Percentiles rank a stretch among this genome's conserved stretches.
These are phyloP conservation scores for Leptonema lineaticorne DNA, from an alignment of 1,140 invertebrate genomes.

Conservation along the genomic window DNA sequence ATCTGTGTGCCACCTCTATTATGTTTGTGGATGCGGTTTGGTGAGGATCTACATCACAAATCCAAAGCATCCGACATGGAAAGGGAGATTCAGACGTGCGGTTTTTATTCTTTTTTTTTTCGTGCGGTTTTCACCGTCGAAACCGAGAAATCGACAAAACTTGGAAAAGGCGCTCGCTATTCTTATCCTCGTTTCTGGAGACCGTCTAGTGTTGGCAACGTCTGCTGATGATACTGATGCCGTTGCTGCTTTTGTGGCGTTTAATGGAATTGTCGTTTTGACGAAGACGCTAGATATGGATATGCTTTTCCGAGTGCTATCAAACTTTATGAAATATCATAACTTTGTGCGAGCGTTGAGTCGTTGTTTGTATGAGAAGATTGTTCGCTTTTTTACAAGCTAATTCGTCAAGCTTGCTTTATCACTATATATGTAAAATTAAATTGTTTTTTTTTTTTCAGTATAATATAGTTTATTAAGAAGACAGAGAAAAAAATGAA, in stretches of 20 bases:
- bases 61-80: constrained; percentile 1
- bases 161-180: constrained; percentile 7
- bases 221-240: too few relatives aligned
- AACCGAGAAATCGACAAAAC: not conserved
- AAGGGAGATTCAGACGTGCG: not conserved
- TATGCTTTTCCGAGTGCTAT: not conserved
- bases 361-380: not conserved
- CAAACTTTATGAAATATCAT: constrained; percentile 17
- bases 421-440: not conserved
- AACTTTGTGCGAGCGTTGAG: not conserved
- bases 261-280: constrained; percentile 1
- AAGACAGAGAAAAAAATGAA: not conserved
- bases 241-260: not conserved
- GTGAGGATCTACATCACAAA: not conserved
- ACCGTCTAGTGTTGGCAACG: not conserved
- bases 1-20: not conserved
- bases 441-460: not conserved
- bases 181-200: not conserved
- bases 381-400: not conserved
- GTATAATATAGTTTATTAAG: not conserved
- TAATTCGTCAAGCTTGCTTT: not conserved
- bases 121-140: too few relatives aligned
- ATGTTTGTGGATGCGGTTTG: not conserved
- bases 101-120: too few relatives aligned
- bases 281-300: not conserved